These are phyloP conservation scores for Esox niger DNA, from an alignment of 2,113 vertebrate genomes.

Conservation along the genomic window DNA sequence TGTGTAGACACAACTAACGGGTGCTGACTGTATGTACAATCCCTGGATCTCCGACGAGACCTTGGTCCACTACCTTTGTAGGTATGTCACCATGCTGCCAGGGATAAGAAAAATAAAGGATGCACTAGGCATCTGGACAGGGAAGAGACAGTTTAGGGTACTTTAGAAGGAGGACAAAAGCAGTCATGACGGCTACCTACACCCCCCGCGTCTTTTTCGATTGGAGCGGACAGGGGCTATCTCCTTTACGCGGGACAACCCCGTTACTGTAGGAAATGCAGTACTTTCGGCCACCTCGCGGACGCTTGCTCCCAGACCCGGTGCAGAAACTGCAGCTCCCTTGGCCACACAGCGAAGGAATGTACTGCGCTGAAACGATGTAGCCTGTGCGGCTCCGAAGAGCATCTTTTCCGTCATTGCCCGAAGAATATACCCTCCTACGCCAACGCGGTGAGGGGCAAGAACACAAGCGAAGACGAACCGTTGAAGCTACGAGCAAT, in stretches of 20 bases:
- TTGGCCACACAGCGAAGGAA: background rate
- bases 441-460: background rate
- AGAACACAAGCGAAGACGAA: background rate
- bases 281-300: background rate
- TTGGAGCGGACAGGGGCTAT: slow-evolving; percentile 5
- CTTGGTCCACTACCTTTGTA: background rate
- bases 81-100: background rate
- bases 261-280: slow-evolving; percentile 4
- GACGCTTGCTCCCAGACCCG: background rate
- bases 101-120: background rate
- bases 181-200: background rate
- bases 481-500: too few species aligned
- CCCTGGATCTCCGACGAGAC: background rate
- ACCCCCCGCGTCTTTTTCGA: slow-evolving; percentile 8
- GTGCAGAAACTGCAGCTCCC: background rate
- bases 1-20: background rate
- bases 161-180: background rate
- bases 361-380: background rate
- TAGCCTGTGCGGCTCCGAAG: background rate
- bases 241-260: slow-evolving; percentile 15
- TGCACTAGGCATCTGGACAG: background rate
- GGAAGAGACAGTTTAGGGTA: background rate
- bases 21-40: slow-evolving; percentile 1
- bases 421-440: background rate
- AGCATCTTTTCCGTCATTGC: background rate